Conservation (phyloP, 2,797 vertebrate genomes). For the Prionace glauca region DNA sequence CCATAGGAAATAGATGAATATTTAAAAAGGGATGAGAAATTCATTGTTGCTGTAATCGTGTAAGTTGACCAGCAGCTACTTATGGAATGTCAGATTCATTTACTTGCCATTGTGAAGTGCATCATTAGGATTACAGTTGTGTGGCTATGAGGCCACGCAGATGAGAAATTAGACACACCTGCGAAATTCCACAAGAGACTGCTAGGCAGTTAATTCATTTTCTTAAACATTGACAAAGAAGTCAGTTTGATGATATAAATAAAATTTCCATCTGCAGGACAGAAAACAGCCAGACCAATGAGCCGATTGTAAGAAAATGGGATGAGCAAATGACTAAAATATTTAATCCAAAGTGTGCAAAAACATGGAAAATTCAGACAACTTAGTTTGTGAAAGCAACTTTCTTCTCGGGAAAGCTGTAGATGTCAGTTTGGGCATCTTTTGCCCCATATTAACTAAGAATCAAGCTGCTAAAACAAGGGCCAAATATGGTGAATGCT, state of each 20-base stretch:
- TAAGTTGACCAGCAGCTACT: not conserved
- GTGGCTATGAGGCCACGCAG: not conserved
- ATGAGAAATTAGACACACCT: conserved; percentile 45
- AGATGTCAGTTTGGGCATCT: not conserved
- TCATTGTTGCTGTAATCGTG: not conserved
- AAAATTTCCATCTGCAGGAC: not conserved
- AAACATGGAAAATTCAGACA: not conserved
- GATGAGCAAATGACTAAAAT: not conserved
- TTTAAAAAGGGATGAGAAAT: not conserved
- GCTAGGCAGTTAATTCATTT: not conserved
- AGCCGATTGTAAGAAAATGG: not conserved
- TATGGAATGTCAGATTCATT: conserved; percentile 38
- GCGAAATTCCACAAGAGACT: conserved; percentile 46
- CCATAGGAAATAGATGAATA: not conserved
- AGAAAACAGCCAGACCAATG: not conserved
- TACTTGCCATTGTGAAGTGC: conserved; percentile 27
- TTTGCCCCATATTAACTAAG: not conserved
- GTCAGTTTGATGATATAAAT: not conserved
- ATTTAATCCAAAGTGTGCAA: not conserved
- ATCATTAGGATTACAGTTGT: not conserved
- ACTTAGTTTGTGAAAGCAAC: not conserved
- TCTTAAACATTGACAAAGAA: not conserved
- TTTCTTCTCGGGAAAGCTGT: not conserved
- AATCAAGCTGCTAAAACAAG: not conserved
- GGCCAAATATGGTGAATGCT: not conserved